A percentile compares a stretch with the other conserved stretches of the same genome.
These are phyloP conservation scores for Probaryconus sp. DNA, from an alignment of 1,140 invertebrate genomes.

Conservation along the genomic window DNA sequence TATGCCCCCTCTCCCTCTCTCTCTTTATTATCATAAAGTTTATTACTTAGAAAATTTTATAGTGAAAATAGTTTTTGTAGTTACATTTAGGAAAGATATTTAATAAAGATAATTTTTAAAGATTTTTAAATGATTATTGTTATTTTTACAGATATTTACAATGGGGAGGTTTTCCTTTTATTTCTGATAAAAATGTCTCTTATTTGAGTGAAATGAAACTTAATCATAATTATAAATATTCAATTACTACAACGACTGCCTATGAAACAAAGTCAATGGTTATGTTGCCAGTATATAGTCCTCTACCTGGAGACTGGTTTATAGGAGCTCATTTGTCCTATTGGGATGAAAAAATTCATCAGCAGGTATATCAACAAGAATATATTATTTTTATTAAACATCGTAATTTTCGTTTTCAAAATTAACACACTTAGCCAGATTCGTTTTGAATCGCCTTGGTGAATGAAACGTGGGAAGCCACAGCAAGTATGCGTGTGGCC, in stretches of 20 bases:
- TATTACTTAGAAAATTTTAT: too few relatives aligned
- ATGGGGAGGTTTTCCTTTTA: conserved; percentile 81
- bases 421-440: too few relatives aligned
- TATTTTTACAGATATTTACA: conserved; percentile 77
- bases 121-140: conserved; percentile 10
- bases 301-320: conserved; percentile 81
- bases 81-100: too few relatives aligned
- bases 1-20: too few relatives aligned
- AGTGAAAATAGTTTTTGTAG: too few relatives aligned
- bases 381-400: neutral
- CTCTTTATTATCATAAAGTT: too few relatives aligned
- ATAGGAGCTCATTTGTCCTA: conserved; percentile 79
- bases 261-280: conserved; percentile 75
- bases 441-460: too few relatives aligned
- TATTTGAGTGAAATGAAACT: conserved; percentile 74
- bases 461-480: too few relatives aligned
- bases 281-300: conserved; percentile 77
- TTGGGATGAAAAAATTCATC: conserved; percentile 79
- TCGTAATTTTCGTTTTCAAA: neutral
- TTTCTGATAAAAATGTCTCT: conserved; percentile 77
- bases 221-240: conserved; percentile 67
- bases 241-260: conserved; percentile 73
- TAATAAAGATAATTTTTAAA: neutral
- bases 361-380: conserved; percentile 73
- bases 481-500: too few relatives aligned